Base-by-base conservation (phyloP, 1,140 invertebrate genomes). In the Probaryconus sp. region DNA sequence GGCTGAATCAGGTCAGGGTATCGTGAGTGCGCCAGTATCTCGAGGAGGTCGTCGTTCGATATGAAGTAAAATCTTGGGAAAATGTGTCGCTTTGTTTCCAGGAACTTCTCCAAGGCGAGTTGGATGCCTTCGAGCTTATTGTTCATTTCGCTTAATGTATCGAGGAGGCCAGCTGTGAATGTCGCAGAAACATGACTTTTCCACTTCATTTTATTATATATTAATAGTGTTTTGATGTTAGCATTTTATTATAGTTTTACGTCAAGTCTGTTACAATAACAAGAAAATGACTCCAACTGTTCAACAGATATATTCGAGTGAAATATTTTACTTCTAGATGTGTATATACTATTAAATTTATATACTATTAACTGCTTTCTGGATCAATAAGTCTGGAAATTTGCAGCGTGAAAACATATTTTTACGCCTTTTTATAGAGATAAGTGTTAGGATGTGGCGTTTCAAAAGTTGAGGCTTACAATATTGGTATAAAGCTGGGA, bases 41-140 rank as follows among this genome's bases (percentile, higher is more conserved):
- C 94, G 4, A 97, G 85, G 16, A 96, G 86, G 83, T 96, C 94
- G 84, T 96, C 94, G 85, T 96, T 96, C 3, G 95, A 96, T 75
- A 96, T 93, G 79, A 97, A 97, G 88, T 96, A 96, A 83, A 95
- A 94, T 74, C 92, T 83, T 42, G 95, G 95, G 87, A 97, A 96
- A 40, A 93, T 80, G 78, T 94, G 92, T 28, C 95, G 85, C 81
- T 96, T 96, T 0, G 92, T 93, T 87, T 96, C 95, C 58, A 97
- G 87, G 85, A 96, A 97, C 85, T 90, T 89, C 89, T 95, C 93
- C 73, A 96, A 81, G 42, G 93, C 90, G 83, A 93, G 86, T 81
- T 94, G 89, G 76, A 94, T 92, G 1, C 84, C 76, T 84, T 94
- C 93, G 45, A 94, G 81, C 47, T 90, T 89, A 69, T 90, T 89